These are phyloP conservation scores for Hydrochoerus hydrochaeris DNA, from an alignment of 2,113 vertebrate genomes.

Conservation along the genomic window DNA sequence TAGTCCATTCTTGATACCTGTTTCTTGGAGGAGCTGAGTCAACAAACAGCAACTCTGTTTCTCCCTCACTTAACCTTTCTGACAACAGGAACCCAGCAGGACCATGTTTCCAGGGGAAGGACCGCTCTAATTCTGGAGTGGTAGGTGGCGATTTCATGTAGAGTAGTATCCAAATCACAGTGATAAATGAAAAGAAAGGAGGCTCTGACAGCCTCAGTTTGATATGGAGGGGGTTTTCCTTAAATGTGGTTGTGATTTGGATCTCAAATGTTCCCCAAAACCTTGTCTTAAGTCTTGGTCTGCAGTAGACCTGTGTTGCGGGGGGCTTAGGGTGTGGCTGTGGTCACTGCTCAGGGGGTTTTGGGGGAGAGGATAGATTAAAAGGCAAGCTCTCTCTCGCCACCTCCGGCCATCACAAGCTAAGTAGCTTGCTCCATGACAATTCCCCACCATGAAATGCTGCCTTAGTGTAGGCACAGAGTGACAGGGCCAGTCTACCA, in stretches of 20 bases:
- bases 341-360: neutral
- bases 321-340: neutral
- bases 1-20: neutral
- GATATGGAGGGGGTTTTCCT: neutral
- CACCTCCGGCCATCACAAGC: neutral
- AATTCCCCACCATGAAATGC: neutral
- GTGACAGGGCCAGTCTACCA: neutral
- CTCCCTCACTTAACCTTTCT: neutral
- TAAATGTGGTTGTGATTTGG: neutral
- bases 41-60: neutral
- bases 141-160: neutral
- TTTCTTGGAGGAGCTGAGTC: neutral
- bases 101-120: neutral
- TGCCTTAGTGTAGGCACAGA: neutral
- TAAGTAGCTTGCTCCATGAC: neutral
- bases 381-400: neutral
- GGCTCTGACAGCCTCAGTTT: neutral
- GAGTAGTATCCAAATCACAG: neutral
- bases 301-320: neutral
- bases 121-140: accelerated
- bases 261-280: neutral
- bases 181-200: neutral
- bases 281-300: neutral
- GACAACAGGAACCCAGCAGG: neutral
- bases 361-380: neutral